Conservation (phyloP, 2,113 vertebrate species). For the Gasterosteus aculeatus region DNA sequence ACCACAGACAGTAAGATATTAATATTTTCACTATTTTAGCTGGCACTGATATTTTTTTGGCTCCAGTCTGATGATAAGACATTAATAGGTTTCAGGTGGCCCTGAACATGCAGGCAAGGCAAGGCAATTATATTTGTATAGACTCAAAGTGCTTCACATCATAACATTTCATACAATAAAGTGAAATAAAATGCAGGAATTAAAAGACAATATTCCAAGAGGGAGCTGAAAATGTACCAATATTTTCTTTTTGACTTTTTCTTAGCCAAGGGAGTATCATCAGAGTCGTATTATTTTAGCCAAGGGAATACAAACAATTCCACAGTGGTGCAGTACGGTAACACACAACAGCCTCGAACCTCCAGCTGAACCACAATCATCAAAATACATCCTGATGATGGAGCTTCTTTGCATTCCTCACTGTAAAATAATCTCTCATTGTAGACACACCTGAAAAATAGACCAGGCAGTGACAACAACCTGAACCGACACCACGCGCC, state of each 20-base stretch:
- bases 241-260: background rate
- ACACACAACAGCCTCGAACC: background rate
- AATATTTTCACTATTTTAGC: background rate
- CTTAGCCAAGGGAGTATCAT: background rate
- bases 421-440: background rate
- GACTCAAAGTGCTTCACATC: too few relatives aligned
- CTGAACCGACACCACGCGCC: conserved; percentile 8
- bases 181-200: too few relatives aligned
- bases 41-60: background rate
- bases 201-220: too few relatives aligned
- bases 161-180: too few relatives aligned
- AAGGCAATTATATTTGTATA: too few relatives aligned
- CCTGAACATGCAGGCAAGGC: background rate
- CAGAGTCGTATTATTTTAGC: background rate
- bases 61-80: background rate
- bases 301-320: background rate
- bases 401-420: background rate
- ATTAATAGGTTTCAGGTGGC: background rate
- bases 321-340: background rate
- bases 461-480: background rate
- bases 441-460: background rate
- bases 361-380: background rate
- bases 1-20: background rate
- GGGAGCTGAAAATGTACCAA: background rate
- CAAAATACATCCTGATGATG: background rate